Evolutionary conservation across 2,888 invertebrate species (phyloP).

Genomic region (Petrolisthes manimaculis): DNA sequence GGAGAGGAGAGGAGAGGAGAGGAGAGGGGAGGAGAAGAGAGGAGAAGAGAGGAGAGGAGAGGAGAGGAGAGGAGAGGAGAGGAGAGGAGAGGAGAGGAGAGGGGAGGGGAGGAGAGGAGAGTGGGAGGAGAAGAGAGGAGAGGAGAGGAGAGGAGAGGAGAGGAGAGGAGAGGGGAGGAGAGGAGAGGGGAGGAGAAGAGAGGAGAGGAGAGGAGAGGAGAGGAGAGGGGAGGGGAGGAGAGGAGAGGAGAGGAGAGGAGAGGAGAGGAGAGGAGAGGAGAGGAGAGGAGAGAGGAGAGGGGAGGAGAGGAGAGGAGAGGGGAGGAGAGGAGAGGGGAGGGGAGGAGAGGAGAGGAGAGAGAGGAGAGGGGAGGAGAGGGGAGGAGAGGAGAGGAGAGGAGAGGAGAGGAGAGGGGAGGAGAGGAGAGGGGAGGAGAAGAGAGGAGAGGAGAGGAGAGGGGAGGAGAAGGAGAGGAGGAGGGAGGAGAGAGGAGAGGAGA

Average conservation of each 20-base stretch:
- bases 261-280: background rate
- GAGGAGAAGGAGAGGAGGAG: background rate
- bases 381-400: background rate
- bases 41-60: background rate
- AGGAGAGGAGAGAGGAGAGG: background rate
- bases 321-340: background rate
- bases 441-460: constrained; percentile 2
- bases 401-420: background rate
- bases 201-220: background rate
- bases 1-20: background rate
- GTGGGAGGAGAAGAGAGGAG: background rate
- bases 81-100: background rate
- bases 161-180: background rate
- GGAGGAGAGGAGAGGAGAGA: background rate
- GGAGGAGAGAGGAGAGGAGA: background rate
- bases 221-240: background rate
- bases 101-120: background rate
- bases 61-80: background rate
- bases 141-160: background rate
- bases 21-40: background rate
- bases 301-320: background rate
- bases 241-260: background rate
- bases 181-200: background rate
- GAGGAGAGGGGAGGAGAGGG: background rate
- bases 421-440: background rate